Conservation (phyloP, 2,888 invertebrate genomes). For the Meloe dianella region DNA sequence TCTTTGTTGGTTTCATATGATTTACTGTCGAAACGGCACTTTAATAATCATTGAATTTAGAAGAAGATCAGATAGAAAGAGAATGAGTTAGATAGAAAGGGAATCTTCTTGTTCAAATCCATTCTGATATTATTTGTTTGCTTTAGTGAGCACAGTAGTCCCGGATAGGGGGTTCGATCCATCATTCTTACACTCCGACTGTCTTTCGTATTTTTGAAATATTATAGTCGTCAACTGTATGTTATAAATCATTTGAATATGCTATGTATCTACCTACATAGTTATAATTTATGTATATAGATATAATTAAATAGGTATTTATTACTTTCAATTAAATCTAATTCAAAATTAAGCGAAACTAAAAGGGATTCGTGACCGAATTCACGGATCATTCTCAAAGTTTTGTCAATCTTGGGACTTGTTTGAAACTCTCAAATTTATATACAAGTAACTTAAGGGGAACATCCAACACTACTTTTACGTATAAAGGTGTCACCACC, state of each 20-base stretch:
- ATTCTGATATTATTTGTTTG: slow-evolving; percentile 34
- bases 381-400: no score
- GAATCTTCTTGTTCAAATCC: slow-evolving; percentile 32
- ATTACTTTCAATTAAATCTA: neutral
- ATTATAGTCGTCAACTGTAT: slow-evolving; percentile 23
- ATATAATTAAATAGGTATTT: neutral
- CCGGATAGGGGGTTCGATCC: slow-evolving; percentile 22
- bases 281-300: neutral
- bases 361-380: no score
- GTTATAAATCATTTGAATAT: slow-evolving; percentile 32
- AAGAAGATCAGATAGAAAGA: neutral
- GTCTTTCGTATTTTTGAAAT: slow-evolving; percentile 33
- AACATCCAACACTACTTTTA: no score
- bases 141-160: slow-evolving; percentile 24
- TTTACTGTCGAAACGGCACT: slow-evolving; percentile 36
- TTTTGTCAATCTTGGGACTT: no score
- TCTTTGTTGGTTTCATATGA: slow-evolving; percentile 41
- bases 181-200: slow-evolving; percentile 33
- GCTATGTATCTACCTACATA: neutral
- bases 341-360: no score
- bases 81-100: neutral
- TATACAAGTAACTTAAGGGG: no score
- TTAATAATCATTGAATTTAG: slow-evolving; percentile 39
- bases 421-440: neutral
- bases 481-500: no score